Percentiles rank a stretch among this genome's conserved stretches.
Conservation (phyloP, 1,140 invertebrate genomes). For the Micrasema minimum region DNA sequence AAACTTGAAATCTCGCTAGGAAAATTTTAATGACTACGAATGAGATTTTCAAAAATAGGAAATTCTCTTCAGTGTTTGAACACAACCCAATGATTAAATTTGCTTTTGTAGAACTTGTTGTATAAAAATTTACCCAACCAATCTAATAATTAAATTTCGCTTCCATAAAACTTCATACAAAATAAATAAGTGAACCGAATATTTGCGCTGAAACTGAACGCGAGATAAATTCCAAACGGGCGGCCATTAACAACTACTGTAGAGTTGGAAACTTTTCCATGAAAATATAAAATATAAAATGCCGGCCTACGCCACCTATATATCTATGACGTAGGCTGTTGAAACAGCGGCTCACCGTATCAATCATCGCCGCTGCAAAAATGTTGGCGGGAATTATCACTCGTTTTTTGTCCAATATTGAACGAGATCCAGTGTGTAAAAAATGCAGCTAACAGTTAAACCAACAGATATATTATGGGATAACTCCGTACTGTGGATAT, state of each 20-base stretch:
- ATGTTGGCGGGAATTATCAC: conserved; percentile 53
- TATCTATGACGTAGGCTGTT: too few relatives aligned
- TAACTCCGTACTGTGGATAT: too few relatives aligned
- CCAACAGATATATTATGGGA: conserved; percentile 11
- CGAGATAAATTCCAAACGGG: neutral
- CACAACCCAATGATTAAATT: too few relatives aligned
- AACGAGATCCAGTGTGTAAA: conserved; percentile 36
- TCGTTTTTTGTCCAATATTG: conserved; percentile 47
- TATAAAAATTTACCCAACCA: too few relatives aligned
- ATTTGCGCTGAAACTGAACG: neutral
- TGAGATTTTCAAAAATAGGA: too few relatives aligned
- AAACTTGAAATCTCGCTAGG: too few relatives aligned
- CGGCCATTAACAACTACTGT: neutral
- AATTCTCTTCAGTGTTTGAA: too few relatives aligned
- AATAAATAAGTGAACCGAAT: too few relatives aligned
- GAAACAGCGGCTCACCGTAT: conserved; percentile 43
- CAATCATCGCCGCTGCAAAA: conserved; percentile 53
- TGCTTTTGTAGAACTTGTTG: too few relatives aligned
- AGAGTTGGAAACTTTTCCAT: conserved; percentile 2
- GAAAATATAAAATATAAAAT: conserved; percentile 22
- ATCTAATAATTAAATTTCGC: too few relatives aligned
- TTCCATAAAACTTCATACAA: too few relatives aligned
- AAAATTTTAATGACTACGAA: too few relatives aligned
- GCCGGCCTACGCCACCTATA: neutral
- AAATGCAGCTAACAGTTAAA: conserved; percentile 40